A percentile compares a stretch with the other conserved stretches of the same genome.
Conservation (phyloP, 2,113 vertebrate genomes). For the Clinocottus analis region DNA sequence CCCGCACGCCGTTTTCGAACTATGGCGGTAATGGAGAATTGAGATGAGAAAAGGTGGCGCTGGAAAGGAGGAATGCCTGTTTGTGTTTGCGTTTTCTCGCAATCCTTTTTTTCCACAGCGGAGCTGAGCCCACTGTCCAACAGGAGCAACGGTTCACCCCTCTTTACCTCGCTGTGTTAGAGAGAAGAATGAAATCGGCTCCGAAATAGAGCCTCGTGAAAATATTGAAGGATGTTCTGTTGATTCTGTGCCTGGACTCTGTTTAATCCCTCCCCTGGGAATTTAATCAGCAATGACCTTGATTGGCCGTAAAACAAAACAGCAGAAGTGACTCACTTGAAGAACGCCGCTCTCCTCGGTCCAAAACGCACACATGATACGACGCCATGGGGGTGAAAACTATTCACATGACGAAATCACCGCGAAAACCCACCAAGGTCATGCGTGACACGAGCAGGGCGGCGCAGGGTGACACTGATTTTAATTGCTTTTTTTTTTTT, state of each 20-base stretch:
- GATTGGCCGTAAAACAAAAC: constrained; percentile 32
- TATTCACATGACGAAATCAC: constrained; percentile 29
- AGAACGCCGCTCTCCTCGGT: neutral
- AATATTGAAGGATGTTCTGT: constrained; percentile 35
- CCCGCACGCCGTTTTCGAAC: constrained; percentile 46
- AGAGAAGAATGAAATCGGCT: constrained; percentile 44
- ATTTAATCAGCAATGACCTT: constrained; percentile 65
- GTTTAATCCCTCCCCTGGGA: constrained; percentile 37
- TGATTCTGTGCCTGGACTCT: constrained; percentile 34
- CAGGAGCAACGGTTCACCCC: too few species aligned
- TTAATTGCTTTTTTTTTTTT: constrained; percentile 64
- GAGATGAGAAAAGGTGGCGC: constrained; percentile 26
- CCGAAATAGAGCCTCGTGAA: constrained; percentile 45
- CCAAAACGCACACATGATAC: neutral
- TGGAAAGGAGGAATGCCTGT: constrained; percentile 23
- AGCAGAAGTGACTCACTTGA: constrained; percentile 35
- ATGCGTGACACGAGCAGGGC: constrained; percentile 40
- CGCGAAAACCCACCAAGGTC: constrained; percentile 65
- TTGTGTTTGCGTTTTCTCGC: constrained; percentile 21
- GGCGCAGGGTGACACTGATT: constrained; percentile 51
- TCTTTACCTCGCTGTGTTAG: constrained; percentile 24
- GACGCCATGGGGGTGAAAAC: constrained; percentile 8
- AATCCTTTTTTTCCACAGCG: constrained; percentile 28
- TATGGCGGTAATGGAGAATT: constrained; percentile 39
- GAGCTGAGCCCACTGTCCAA: too few species aligned